Evolutionary conservation across 2,888 invertebrate genomes (phyloP).

Genomic region (Spodoptera littoralis): DNA sequence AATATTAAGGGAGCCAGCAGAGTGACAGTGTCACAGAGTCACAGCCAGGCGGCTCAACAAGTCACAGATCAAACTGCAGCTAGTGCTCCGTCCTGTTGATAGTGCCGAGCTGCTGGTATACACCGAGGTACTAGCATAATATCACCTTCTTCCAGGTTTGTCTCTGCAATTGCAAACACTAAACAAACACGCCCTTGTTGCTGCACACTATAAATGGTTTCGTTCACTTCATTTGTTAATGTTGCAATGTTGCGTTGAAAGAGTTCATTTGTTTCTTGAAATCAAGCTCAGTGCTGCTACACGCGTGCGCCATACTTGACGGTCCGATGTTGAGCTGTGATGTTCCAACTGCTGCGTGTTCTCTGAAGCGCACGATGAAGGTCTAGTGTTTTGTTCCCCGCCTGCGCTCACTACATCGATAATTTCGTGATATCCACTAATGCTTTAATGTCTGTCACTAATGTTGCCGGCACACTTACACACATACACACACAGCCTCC

Average conservation of each 20-base stretch:
- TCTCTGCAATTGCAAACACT: too few species aligned
- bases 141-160: too few species aligned
- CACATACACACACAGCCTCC: conserved; percentile 12
- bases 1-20: too few species aligned
- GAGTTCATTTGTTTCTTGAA: too few species aligned
- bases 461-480: conserved; percentile 27
- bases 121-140: neutral
- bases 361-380: neutral
- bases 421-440: conserved; percentile 39
- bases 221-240: too few species aligned
- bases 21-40: neutral
- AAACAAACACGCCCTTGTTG: too few species aligned
- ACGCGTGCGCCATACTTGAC: too few species aligned
- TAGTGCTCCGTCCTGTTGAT: conserved; percentile 34
- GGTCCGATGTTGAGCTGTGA: too few species aligned
- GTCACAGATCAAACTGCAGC: conserved; percentile 40
- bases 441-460: conserved; percentile 36
- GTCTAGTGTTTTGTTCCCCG: conserved; percentile 38
- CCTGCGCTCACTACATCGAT: conserved; percentile 38
- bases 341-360: too few species aligned
- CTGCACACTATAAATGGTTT: too few species aligned
- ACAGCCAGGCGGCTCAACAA: conserved; percentile 33
- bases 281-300: conserved; percentile 11
- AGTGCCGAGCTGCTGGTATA: neutral
- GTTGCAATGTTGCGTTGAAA: too few species aligned